Conservation (phyloP, 2,888 invertebrate species). For the Amorpha juglandis region DNA sequence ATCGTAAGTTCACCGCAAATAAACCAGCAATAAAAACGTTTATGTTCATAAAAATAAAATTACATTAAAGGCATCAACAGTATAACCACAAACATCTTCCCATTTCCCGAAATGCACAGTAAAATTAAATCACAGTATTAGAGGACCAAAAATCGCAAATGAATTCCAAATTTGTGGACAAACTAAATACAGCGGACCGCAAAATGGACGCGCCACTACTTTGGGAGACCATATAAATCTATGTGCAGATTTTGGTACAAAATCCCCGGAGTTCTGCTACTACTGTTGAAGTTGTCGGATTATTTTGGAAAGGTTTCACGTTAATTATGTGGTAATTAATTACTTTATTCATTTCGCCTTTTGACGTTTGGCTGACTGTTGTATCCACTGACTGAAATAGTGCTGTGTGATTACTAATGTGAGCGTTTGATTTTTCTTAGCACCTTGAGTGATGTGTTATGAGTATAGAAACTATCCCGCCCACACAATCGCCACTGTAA, state of each 20-base stretch:
- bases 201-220: constrained; percentile 31
- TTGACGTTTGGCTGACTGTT: neutral
- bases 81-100: neutral
- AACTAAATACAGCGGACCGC: constrained; percentile 33
- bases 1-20: too few relatives aligned
- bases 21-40: too few relatives aligned
- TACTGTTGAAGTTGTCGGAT: constrained; percentile 10
- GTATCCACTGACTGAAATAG: neutral
- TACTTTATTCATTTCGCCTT: neutral
- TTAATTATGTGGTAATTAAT: constrained; percentile 5
- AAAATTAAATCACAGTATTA: constrained; percentile 32
- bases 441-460: too few relatives aligned
- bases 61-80: neutral
- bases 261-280: constrained; percentile 14
- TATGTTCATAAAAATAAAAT: neutral
- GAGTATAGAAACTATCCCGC: too few relatives aligned
- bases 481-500: too few relatives aligned
- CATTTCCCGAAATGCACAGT: neutral
- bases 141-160: constrained; percentile 42
- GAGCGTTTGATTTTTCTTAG: too few relatives aligned
- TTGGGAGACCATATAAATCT: constrained; percentile 26
- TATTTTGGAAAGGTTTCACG: constrained; percentile 19
- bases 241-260: constrained; percentile 23
- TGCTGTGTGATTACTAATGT: neutral
- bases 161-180: constrained; percentile 44